A percentile compares a stretch with the other conserved stretches of the same genome.
Conservation (phyloP, 2,888 invertebrate genomes). For the Drosophila quinaria region DNA sequence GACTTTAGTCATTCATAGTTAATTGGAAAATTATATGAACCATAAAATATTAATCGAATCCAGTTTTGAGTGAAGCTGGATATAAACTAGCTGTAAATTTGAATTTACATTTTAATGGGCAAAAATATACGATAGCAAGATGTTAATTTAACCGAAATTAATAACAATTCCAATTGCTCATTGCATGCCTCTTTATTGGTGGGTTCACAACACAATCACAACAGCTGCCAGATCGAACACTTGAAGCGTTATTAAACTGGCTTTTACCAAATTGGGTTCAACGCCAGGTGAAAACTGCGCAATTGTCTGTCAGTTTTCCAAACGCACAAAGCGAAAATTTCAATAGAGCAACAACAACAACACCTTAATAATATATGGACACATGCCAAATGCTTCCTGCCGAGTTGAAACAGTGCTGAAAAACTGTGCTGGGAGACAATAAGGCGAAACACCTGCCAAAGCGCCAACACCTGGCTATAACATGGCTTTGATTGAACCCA, state of each 20-base stretch:
- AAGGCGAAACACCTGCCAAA: conserved; percentile 70
- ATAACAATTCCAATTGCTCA: not conserved
- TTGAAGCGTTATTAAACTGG: conserved; percentile 44
- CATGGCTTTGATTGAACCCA: conserved; percentile 45
- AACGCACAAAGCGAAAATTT: conserved; percentile 41
- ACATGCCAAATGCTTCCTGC: conserved; percentile 70
- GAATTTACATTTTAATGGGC: not conserved
- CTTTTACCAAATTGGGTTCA: conserved; percentile 57
- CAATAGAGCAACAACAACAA: conserved; percentile 43
- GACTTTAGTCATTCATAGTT: conserved; percentile 6
- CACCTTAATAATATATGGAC: conserved; percentile 61
- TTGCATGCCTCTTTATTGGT: not conserved
- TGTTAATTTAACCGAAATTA: not conserved
- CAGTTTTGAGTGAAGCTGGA: not conserved
- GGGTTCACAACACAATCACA: not conserved
- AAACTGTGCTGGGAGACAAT: conserved; percentile 52
- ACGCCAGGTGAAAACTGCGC: conserved; percentile 57
- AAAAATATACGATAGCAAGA: not conserved
- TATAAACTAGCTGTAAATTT: not conserved
- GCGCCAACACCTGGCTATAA: conserved; percentile 58
- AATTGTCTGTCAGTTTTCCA: conserved; percentile 30
- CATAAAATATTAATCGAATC: not conserved
- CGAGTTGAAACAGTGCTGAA: conserved; percentile 8
- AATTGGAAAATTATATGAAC: not conserved
- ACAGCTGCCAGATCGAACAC: conserved; percentile 14